Base-by-base conservation (phyloP, 2,113 vertebrate genomes). In the Cisticola juncidis region DNA sequence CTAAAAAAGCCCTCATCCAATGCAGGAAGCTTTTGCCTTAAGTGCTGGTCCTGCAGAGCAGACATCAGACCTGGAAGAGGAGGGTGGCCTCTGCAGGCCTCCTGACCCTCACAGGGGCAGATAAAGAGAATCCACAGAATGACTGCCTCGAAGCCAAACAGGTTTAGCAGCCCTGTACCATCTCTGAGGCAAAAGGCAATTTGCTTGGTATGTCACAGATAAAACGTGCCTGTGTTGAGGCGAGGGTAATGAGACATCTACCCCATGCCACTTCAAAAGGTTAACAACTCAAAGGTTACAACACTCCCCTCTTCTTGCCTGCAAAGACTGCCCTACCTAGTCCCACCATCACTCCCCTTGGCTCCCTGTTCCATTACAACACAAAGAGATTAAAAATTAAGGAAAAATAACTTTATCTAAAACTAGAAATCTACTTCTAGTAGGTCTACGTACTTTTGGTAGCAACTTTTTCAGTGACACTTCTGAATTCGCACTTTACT, bases 101-200 rank as follows among this genome's bases (percentile, higher is more conserved):
- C 76, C 87, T 81, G 82, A 94, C 85, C 79, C 80, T 80, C 51
- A 35, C 35, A 1, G 12, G 0, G 35, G 47, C n/a, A 90, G 68
- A 86, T 70, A 83, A 64, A 80, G 95, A 95, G 88, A 95, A 97
- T 95, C 80, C 77, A 71, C 94, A 97, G 96, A 96, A 97, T 88
- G 95, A 95, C 90, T 88, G 90, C 89, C 91, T 97, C 1, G 91
- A 97, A 97, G 94, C 74, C 90, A 94, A 97, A 97, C 96, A 96
- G 89, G 97, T 97, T 96, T 88, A 91, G 81, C 96, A 95, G 68
- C 94, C 66, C 88, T 78, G 60, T 42, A 33, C 82, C 93, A 90
- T 25, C 82, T 89, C 81, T 58, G 71, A 94, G 57, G 82, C 94
- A 96, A 85, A 81, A 95, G 65, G 82, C 80, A 93, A 93, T 94